Base-by-base conservation (phyloP, 2,113 vertebrate species). In the Phoenicopterus ruber region DNA sequence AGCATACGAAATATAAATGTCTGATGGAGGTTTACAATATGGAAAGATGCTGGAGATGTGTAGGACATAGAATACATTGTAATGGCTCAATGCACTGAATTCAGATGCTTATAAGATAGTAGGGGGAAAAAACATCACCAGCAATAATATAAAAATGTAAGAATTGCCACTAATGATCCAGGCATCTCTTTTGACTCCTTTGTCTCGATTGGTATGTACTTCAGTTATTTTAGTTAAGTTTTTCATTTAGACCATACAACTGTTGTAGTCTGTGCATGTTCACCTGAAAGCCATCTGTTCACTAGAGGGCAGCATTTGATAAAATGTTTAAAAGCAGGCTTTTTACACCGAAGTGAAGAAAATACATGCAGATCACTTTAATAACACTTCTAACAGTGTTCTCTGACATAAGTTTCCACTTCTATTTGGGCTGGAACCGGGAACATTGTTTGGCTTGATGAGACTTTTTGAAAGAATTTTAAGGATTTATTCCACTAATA, bases 301-400 rank as follows among this genome's bases (percentile, higher is more conserved):
- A 94, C 98, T 98, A 98, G 98, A 98, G 98, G 98, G 98, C 98
- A 98, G 98, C 98, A 98, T 98, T 98, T 97, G 98, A 98, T 97
- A 95, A 98, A 98, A 71, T 95, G 98, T 98, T 79, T 88, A 22
- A 91, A 88, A 84, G n/a, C 7, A 38, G 42, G 34, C 47, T 34
- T 40, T 76, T 94, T 95, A 80, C 40, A 4, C 70, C 2, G 36
- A 62, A 20, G n/a, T 11, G 86, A 59, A 86, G 74, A 59, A 82
- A 94, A 88, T 55, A 13, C 55, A 65, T 21, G 84, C 79, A 87
- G 88, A 96, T 93, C 44, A 32, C 89, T 97, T 95, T 78, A 94
- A 67, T 80, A 94, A 93, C 62, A 69, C 67, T 80, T 96, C 89
- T 85, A 95, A 59, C 78, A 79, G 82, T 13, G 44, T 90, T 95